Percentiles rank a stretch among this genome's conserved stretches.
Evolutionary conservation across 1,140 invertebrate species (phyloP).

Genomic region (Drosophila lacteicornis): DNA sequence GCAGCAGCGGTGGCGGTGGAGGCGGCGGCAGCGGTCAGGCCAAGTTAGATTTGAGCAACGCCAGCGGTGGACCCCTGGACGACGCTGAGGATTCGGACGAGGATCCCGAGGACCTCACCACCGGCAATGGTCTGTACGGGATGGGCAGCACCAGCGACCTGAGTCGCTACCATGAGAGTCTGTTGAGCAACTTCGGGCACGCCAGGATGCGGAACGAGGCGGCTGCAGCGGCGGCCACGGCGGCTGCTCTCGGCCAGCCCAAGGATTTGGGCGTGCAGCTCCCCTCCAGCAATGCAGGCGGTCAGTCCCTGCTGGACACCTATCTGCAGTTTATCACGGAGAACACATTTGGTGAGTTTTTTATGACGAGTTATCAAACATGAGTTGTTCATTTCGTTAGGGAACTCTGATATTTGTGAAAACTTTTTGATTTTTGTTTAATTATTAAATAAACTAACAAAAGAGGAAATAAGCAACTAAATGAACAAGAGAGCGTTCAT

Average conservation of each 20-base stretch:
- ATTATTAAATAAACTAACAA: too few relatives aligned
- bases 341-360: slow-evolving; percentile 88
- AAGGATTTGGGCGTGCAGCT: slow-evolving; percentile 73
- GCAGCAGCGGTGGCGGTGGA: slow-evolving; percentile 87
- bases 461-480: too few relatives aligned
- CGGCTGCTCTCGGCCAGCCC: slow-evolving; percentile 85
- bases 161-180: slow-evolving; percentile 78
- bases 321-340: slow-evolving; percentile 94
- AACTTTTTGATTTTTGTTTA: too few relatives aligned
- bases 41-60: slow-evolving; percentile 88
- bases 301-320: slow-evolving; percentile 92
- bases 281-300: slow-evolving; percentile 85
- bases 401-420: too few relatives aligned
- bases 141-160: slow-evolving; percentile 68
- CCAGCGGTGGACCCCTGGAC: slow-evolving; percentile 82
- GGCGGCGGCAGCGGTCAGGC: slow-evolving; percentile 89
- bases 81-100: slow-evolving; percentile 86
- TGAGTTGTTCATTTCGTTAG: too few relatives aligned
- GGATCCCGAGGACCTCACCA: slow-evolving; percentile 92
- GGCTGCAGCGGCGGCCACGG: slow-evolving; percentile 76
- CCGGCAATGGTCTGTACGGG: slow-evolving; percentile 84
- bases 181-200: slow-evolving; percentile 86
- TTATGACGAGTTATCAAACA: too few relatives aligned
- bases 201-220: slow-evolving; percentile 86
- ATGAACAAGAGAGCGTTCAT: too few relatives aligned